phyloP scores from a whole-genome alignment of 2,888 invertebrate species.

The Cartodere bifasciata region DNA sequence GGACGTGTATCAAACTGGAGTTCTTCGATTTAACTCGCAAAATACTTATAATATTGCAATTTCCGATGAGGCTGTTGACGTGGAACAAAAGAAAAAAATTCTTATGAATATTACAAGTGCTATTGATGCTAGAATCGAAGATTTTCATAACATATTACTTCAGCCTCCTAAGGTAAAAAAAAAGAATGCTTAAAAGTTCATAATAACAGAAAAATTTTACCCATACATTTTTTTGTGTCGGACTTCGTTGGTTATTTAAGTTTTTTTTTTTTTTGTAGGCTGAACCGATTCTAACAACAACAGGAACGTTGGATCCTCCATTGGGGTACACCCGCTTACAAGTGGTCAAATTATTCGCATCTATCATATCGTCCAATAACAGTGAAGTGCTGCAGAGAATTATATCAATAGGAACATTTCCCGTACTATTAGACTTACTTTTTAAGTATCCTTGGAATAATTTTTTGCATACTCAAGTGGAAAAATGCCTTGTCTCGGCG shows the following conservation, averaged over 20 bases:
- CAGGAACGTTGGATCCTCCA: constrained; percentile 58
- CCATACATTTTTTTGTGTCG: constrained; percentile 3
- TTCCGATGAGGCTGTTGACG: constrained; percentile 37
- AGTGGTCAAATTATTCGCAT: constrained; percentile 65
- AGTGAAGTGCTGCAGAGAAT: constrained; percentile 56
- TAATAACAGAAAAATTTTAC: no score
- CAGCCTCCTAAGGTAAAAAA: constrained; percentile 55
- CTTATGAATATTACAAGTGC: constrained; percentile 49
- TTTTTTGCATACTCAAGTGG: constrained; percentile 86
- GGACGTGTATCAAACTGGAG: constrained; percentile 37
- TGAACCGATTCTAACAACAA: constrained; percentile 54
- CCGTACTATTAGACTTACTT: constrained; percentile 69
- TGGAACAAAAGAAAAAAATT: constrained; percentile 46
- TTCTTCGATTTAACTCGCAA: constrained; percentile 24
- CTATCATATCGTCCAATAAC: constrained; percentile 61
- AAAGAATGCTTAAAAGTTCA: not conserved
- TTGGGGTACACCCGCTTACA: constrained; percentile 71
- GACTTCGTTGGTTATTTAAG: no score
- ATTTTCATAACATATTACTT: constrained; percentile 53
- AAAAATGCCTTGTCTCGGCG: constrained; percentile 63
- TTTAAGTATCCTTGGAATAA: constrained; percentile 88
- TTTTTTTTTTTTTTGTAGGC: constrained; percentile 37
- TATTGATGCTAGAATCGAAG: constrained; percentile 52
- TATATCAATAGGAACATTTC: constrained; percentile 41
- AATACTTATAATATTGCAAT: constrained; percentile 29